These are phyloP conservation scores for Paramormyrops kingsleyae DNA, from an alignment of 2,113 vertebrate genomes.

Conservation along the genomic window DNA sequence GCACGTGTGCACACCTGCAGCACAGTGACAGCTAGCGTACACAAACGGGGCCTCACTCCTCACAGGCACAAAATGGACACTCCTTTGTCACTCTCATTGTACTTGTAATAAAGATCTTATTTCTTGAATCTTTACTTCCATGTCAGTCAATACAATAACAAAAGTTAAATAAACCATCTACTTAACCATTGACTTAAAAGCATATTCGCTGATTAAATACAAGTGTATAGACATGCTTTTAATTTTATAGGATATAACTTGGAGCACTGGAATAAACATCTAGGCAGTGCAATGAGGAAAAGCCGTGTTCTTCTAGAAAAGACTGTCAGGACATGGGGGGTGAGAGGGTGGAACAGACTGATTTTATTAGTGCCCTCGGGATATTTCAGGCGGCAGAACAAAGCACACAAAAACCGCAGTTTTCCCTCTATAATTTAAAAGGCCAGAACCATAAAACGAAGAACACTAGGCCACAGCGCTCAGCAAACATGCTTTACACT, in stretches of 20 bases:
- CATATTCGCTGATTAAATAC: neutral
- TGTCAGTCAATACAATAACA: neutral
- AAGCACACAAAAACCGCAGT: neutral
- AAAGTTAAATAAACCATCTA: neutral
- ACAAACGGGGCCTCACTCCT: neutral
- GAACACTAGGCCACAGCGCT: neutral
- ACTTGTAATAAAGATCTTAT: neutral
- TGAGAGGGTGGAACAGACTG: neutral
- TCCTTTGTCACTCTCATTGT: neutral
- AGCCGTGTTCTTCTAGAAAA: neutral
- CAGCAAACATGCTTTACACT: neutral
- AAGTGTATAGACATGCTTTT: neutral
- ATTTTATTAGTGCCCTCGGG: neutral
- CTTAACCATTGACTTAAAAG: neutral
- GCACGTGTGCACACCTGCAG: slow-evolving; percentile 80
- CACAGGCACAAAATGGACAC: neutral
- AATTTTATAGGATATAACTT: neutral
- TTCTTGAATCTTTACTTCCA: no score
- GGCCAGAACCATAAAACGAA: neutral
- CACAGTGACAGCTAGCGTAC: neutral
- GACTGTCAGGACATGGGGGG: neutral
- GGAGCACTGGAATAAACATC: neutral
- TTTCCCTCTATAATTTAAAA: neutral
- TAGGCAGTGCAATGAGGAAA: neutral
- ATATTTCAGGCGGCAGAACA: neutral